Evolutionary conservation across 2,888 invertebrate species (phyloP), one percentile per base, ranked within the genome.

Genomic region (Brenthis daphne): DNA sequence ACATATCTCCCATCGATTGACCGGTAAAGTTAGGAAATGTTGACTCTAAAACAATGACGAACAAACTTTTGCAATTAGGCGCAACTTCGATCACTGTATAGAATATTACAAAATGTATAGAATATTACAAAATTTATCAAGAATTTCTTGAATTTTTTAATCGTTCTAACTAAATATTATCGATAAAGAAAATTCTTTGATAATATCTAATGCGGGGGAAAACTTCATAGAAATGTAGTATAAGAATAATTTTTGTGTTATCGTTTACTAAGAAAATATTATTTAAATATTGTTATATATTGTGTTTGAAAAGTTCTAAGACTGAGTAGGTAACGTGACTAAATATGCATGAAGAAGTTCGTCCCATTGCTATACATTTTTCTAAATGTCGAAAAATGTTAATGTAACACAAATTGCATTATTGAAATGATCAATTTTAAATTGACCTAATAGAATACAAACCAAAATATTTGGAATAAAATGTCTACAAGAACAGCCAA

Each of bases 1-100:
- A 43, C 29, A 29, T 29, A 29, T 29, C 29, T 29, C 3, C n/a
- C 20, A 43, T 24, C 8, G 14, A 24, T 53, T 33, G 6, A 54
- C 11, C 11, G 43, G 53, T 11, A 50, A 61, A 60, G 56, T 64
- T 64, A 6, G 24, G 47, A 20, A 68, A 65, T 50, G 53, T 68
- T 65, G 58, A 70, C 57, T 72, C 47, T 57, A 57, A 66, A 74
- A 68, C 66, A 73, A 68, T 71, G 68, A 56, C 11, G 11, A 56
- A 64, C 50, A 37, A 74, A 75, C 65, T 75, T 75, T 69, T 12
- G 67, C 70, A 75, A 73, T 75, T 74, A 75, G 58, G 61, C 51
- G 20, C 64, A 72, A 69, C 68, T 71, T 69, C 61, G 70, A 70
- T 74, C 72, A 69, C 73, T 70, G 67, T 67, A 67, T 57, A 43